A percentile compares a stretch with the other conserved stretches of the same genome.
phyloP scores from a whole-genome alignment of 1,140 invertebrate genomes.

The Apis laboriosa region DNA sequence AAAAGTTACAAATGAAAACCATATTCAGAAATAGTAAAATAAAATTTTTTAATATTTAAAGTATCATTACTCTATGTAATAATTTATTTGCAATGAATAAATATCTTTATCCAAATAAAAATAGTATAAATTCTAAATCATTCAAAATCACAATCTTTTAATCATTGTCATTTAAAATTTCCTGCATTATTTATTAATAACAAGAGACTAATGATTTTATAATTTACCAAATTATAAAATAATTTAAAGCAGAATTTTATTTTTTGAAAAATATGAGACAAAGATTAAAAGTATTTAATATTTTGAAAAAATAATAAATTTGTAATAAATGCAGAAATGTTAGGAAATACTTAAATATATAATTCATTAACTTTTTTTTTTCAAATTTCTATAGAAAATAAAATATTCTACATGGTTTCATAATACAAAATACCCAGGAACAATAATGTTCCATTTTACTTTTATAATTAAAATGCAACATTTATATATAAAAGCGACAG shows the following conservation, averaged over 20 bases:
- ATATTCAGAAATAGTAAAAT: conserved; percentile 32
- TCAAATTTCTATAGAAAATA: conserved; percentile 52
- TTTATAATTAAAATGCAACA: conserved; percentile 54
- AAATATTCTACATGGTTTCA: conserved; percentile 54
- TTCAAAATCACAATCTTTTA: conserved; percentile 59
- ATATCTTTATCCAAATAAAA: conserved; percentile 52
- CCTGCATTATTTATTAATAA: conserved; percentile 53
- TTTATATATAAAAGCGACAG: conserved; percentile 50
- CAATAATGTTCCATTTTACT: conserved; percentile 37
- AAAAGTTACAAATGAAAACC: conserved; percentile 4
- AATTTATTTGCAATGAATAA: conserved; percentile 52
- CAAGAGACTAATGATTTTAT: conserved; percentile 38
- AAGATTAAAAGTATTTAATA: conserved; percentile 50
- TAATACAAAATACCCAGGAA: conserved; percentile 60
- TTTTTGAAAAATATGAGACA: conserved; percentile 53
- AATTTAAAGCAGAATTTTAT: conserved; percentile 52
- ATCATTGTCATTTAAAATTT: conserved; percentile 48
- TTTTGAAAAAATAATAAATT: conserved; percentile 53
- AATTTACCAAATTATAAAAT: conserved; percentile 53
- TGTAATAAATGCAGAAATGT: conserved; percentile 46
- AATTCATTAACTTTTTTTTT: conserved; percentile 43
- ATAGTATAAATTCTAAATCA: conserved; percentile 53
- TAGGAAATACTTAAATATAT: conserved; percentile 53
- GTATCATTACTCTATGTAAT: conserved; percentile 56
- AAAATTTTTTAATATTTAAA: conserved; percentile 50